phyloP scores from a whole-genome alignment of 2,797 vertebrate genomes.

The Alectoris magna region DNA sequence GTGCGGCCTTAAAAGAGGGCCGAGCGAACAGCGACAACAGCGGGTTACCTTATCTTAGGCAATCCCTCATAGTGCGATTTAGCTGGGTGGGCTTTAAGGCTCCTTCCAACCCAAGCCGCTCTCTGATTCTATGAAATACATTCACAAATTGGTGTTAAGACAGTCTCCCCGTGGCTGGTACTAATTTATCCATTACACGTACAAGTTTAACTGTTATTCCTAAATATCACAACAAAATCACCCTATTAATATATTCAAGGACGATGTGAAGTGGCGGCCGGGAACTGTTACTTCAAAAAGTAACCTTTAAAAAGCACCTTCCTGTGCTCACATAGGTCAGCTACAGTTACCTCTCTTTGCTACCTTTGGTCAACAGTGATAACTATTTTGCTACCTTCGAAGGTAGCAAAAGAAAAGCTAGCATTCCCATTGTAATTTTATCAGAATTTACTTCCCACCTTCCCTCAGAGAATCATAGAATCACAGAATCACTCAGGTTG shows the following conservation, averaged over 20 bases:
- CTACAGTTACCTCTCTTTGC: neutral
- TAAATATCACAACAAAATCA: neutral
- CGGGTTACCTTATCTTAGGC: too few species aligned
- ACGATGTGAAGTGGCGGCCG: neutral
- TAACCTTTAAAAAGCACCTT: neutral
- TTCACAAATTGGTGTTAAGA: neutral
- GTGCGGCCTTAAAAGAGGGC: fast-evolving
- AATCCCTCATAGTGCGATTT: fast-evolving
- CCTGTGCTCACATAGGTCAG: neutral
- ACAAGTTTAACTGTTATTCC: neutral
- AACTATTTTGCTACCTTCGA: too few species aligned
- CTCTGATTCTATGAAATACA: neutral
- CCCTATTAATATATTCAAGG: neutral
- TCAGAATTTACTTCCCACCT: neutral
- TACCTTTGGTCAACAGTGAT: too few species aligned
- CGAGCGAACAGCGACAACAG: fast-evolving
- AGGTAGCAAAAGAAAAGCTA: neutral
- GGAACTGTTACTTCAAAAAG: neutral
- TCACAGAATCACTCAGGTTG: too few species aligned
- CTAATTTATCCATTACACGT: neutral
- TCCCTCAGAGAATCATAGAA: too few species aligned
- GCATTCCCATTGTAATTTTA: fast-evolving
- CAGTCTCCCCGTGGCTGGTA: neutral
- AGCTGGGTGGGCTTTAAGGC: too few species aligned
- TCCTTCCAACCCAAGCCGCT: too few species aligned